Base-by-base conservation (phyloP, 2,797 vertebrate species). In the Siniperca undulata region DNA sequence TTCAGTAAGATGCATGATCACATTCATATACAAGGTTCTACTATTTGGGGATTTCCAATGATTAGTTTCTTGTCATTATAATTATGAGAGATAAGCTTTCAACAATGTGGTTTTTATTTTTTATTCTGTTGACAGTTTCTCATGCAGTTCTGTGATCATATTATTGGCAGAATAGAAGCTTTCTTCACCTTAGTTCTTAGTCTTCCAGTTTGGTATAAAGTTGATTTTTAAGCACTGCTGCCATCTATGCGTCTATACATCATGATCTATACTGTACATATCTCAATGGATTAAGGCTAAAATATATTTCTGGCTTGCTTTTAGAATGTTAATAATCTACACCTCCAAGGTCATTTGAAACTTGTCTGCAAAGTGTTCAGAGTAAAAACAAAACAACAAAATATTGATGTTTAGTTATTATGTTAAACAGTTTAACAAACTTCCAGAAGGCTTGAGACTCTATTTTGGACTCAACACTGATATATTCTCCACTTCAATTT, bases 1-100 rank as follows among this genome's bases (percentile, higher is more conserved):
- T 12, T 73, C 13, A 56, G n/a, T 70, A 16, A 81, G 58, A 70
- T 75, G 14, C 65, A 40, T 68, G 5, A 76, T 79, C 12, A 61
- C 24, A 44, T 30, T 59, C 3, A 48, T 55, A 22, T 67, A 27
- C 7, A 56, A 34, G 40, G 16, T 81, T 81, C 13, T 24, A 46
- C 11, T 50, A 14, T 59, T 52, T 58, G 11, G 13, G 11, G 12
- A 62, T 48, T 64, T 74, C 1, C 38, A 62, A 22, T 68, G 2
- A 72, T 64, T 22, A 20, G 5, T 52, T 56, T 69, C 11, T 20
- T 73, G n/a, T 24, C 3, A 42, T 55, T 60, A n/a, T 66, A 9
- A 48, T 58, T 40, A 38, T 22, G 46, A 68, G 19, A 64, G 42
- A 65, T n/a, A 2, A 62, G 30, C 53, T 56, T 71, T 66, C 3